Evolutionary conservation across 2,113 vertebrate species (phyloP).

Genomic region (Colaptes auratus): DNA sequence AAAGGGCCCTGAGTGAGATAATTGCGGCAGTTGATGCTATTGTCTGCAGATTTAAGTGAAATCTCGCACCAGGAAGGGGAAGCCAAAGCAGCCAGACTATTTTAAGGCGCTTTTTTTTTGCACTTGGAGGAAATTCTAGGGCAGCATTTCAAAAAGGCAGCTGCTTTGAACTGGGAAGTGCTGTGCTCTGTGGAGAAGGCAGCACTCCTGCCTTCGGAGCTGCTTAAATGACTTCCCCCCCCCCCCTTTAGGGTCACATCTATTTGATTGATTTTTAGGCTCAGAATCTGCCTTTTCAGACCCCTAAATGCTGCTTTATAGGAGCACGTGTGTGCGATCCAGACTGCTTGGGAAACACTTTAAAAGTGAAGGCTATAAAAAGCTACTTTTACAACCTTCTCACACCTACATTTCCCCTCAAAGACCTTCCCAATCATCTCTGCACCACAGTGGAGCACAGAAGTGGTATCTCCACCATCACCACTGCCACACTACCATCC

Average conservation of each 20-base stretch:
- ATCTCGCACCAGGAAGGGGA: slow-evolving; percentile 45
- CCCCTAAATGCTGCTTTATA: not conserved
- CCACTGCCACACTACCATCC: not conserved
- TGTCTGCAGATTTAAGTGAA: slow-evolving; percentile 42
- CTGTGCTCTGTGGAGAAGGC: not conserved
- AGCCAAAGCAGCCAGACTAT: slow-evolving; percentile 44
- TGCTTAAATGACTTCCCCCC: slow-evolving; percentile 16
- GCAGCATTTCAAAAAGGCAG: slow-evolving; percentile 52
- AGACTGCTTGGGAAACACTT: not conserved
- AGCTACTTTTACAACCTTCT: not conserved
- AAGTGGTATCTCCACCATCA: not conserved
- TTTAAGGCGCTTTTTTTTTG: slow-evolving; percentile 40
- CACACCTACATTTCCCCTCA: not conserved
- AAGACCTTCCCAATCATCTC: not conserved
- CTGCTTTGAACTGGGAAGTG: slow-evolving; percentile 47
- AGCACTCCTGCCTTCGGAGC: slow-evolving; percentile 14
- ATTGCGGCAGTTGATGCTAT: slow-evolving; percentile 30
- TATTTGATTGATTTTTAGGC: not conserved
- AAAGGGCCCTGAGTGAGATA: slow-evolving; percentile 43
- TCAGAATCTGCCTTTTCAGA: slow-evolving; percentile 34
- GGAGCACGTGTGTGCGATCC: not conserved
- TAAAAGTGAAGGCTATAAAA: not conserved
- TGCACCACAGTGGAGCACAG: not conserved
- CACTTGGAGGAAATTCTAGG: slow-evolving; percentile 63
- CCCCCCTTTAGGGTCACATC: not conserved